Evolutionary conservation across 2,113 vertebrate species (phyloP).

Genomic region (Brienomyrus brachyistius): DNA sequence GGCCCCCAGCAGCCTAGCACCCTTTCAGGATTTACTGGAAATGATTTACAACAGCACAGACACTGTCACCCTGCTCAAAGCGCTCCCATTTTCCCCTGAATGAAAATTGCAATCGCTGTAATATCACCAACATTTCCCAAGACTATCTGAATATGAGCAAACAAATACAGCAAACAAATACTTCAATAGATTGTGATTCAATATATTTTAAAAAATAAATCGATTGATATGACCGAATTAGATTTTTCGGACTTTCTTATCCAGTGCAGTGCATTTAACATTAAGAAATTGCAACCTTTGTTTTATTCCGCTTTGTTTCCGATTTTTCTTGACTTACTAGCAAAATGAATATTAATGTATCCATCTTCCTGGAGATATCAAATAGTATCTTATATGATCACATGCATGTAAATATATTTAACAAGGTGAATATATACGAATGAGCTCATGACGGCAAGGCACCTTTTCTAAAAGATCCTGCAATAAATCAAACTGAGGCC

Average conservation of each 20-base stretch:
- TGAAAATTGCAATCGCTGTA: not conserved
- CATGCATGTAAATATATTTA: constrained; percentile 14
- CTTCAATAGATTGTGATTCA: not conserved
- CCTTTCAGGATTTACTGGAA: constrained; percentile 98
- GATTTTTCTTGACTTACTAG: not conserved
- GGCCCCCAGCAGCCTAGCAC: constrained; percentile 90
- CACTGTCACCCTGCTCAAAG: constrained; percentile 88
- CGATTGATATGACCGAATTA: not conserved
- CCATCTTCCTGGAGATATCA: not conserved
- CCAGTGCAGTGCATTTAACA: not conserved
- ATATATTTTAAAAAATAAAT: not conserved
- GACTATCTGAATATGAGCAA: not conserved
- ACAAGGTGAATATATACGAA: constrained; percentile 4
- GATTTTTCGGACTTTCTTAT: not conserved
- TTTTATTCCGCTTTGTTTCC: not conserved
- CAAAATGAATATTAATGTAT: not conserved
- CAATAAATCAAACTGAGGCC: constrained; percentile 60
- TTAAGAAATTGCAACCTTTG: constrained; percentile 6
- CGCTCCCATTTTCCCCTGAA: constrained; percentile 45
- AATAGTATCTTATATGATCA: not conserved
- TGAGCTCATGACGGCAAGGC: constrained; percentile 42
- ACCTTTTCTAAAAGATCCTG: constrained; percentile 60
- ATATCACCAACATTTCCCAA: not conserved
- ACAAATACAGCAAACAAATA: not conserved
- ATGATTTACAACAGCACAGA: constrained; percentile 95